These are phyloP conservation scores for Microctonus hyperodae DNA, from an alignment of 2,888 invertebrate genomes.

Conservation along the genomic window DNA sequence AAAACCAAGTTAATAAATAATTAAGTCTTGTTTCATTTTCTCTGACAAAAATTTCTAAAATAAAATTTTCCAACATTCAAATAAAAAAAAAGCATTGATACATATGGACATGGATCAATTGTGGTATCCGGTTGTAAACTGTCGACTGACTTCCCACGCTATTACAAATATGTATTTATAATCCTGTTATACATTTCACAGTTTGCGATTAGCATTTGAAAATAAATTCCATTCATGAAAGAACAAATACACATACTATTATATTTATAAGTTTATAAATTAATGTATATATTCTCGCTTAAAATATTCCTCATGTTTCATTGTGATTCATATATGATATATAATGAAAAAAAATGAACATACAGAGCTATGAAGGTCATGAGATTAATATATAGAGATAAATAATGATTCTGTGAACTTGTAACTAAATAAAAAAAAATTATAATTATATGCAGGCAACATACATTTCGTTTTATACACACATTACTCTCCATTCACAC, in stretches of 20 bases:
- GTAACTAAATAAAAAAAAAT: background rate
- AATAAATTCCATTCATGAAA: background rate
- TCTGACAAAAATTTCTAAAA: too few relatives aligned
- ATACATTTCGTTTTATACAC: background rate
- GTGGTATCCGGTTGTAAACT: slow-evolving; percentile 3
- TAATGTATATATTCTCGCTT: too few relatives aligned
- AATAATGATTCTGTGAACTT: slow-evolving; percentile 14
- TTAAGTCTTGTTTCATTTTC: too few relatives aligned
- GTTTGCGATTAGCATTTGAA: background rate
- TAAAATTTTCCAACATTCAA: too few relatives aligned
- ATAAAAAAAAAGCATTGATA: background rate
- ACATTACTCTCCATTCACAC: slow-evolving; percentile 10
- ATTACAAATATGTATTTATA: slow-evolving; percentile 13
- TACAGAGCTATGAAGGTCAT: background rate
- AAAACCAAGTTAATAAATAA: too few relatives aligned
- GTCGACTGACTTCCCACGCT: slow-evolving; percentile 5
- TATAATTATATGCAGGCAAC: background rate
- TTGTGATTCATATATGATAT: background rate
- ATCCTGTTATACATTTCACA: slow-evolving; percentile 5
- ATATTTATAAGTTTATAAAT: too few relatives aligned
- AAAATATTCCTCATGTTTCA: too few relatives aligned
- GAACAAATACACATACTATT: background rate
- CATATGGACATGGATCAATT: background rate
- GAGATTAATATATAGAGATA: background rate
- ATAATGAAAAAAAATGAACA: background rate